Evolutionary conservation across 2,888 invertebrate genomes (phyloP), one percentile per base, ranked within the genome.

Genomic region (Caenorhabditis macrosperma): DNA sequence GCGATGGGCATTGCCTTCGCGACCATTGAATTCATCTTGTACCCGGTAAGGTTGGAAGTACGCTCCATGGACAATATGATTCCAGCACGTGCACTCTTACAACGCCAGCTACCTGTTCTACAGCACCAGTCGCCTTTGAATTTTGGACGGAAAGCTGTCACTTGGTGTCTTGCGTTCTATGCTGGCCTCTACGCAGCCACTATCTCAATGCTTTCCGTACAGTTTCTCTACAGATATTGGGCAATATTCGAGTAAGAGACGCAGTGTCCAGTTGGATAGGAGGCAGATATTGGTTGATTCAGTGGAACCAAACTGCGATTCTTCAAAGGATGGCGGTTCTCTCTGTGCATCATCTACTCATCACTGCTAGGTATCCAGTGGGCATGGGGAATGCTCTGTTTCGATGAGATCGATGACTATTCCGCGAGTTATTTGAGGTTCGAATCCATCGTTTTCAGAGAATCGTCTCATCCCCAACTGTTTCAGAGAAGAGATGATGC

Each of bases 281-380:
- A 17, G 44, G 20, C 2, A 44, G 20, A 44, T 17, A 17, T 17
- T 3, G 26, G 15, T 52, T 28, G 28, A n/a, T 35, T 22, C 60
- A 68, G 59, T 30, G 48, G 35, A 28, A 20, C 38, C 0, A 67
- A 48, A 17, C 48, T 68, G 5, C 33, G 26, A 7, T 68, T 33
- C 17, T 68, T 68, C 68, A 48, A 68, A 38, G 48, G 59, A 0
- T 59, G 59, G 48, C 9, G 30, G n/a, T 50, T 67, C n/a, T 5
- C 46, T 1, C 10, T 67, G 10, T 57, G 55, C 6, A 46, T 67
- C 10, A 3, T 15, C 0, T 67, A 67, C 22, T 52, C 24, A 0
- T 4, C 24, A 7, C 9, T 33, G n/a, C 24, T 67, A 24, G 67
- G 67, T n/a, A 30, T 55, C n/a, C 46, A 57, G 24, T 67, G 57